These are phyloP conservation scores for Siniperca scherzeri DNA, from an alignment of 2,797 vertebrate genomes.

Conservation along the genomic window DNA sequence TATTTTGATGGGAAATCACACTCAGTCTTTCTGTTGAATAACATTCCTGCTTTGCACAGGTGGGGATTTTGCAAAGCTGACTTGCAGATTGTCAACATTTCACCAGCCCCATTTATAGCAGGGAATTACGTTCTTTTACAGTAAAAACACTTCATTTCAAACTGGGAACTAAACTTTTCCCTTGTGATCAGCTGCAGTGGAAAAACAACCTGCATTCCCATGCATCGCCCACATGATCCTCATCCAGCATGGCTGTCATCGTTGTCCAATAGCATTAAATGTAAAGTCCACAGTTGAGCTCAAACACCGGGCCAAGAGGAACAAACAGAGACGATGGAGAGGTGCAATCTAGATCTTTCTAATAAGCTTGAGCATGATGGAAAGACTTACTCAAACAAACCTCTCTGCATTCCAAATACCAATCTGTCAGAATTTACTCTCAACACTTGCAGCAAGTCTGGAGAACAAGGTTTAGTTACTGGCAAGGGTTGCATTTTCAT, in stretches of 20 bases:
- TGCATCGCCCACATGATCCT: slow-evolving; percentile 27
- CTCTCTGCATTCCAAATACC: slow-evolving; percentile 59
- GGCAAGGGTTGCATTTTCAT: slow-evolving; percentile 31
- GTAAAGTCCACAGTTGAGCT: slow-evolving; percentile 53
- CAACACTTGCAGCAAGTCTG: slow-evolving; percentile 45
- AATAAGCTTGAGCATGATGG: slow-evolving; percentile 66
- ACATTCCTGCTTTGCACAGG: slow-evolving; percentile 69
- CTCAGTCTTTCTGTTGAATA: slow-evolving; percentile 50
- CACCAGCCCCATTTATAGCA: slow-evolving; percentile 50
- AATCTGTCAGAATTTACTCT: slow-evolving; percentile 60
- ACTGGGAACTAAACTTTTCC: slow-evolving; percentile 37
- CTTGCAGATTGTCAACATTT: slow-evolving; percentile 74
- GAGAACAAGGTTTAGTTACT: slow-evolving; percentile 67
- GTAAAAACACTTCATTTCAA: slow-evolving; percentile 54
- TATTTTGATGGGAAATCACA: slow-evolving; percentile 71
- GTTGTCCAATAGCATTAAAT: slow-evolving; percentile 53
- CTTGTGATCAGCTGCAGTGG: slow-evolving; percentile 49
- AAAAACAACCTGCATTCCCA: slow-evolving; percentile 56
- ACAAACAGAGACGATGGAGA: slow-evolving; percentile 63
- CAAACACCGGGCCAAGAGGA: slow-evolving; percentile 62
- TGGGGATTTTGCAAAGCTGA: slow-evolving; percentile 74
- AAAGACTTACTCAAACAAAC: slow-evolving; percentile 67
- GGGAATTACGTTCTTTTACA: slow-evolving; percentile 50
- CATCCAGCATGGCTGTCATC: slow-evolving; percentile 53
- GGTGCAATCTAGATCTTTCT: slow-evolving; percentile 50